phyloP scores from a whole-genome alignment of 2,888 invertebrate genomes.

The Pachydiplax longipennis region DNA sequence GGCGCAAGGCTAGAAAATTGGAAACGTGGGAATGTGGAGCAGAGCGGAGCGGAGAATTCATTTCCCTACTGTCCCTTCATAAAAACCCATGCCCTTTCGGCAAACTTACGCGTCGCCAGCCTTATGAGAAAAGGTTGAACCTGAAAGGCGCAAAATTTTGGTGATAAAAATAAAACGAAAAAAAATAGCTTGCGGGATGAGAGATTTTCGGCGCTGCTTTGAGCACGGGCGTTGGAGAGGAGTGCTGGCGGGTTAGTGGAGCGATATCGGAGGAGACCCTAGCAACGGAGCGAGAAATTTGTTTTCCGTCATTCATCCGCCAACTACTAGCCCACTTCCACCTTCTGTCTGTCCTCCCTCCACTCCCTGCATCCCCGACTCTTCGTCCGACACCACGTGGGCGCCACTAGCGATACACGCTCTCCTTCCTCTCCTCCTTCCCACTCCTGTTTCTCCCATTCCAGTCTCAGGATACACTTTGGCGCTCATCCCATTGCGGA shows the following conservation, averaged over 20 bases:
- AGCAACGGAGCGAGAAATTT: background rate
- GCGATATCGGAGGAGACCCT: background rate
- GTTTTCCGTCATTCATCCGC: background rate
- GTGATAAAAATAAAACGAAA: background rate
- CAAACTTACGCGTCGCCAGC: too few species aligned
- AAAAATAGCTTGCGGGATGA: background rate
- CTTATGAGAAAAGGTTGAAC: too few species aligned
- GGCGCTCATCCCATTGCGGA: too few species aligned
- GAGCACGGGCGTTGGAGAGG: background rate
- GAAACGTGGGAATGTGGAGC: too few species aligned
- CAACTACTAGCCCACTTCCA: background rate
- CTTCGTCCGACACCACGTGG: constrained; percentile 7
- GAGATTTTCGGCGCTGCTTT: background rate
- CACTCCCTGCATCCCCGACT: background rate
- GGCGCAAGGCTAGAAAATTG: too few species aligned
- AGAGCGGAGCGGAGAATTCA: too few species aligned
- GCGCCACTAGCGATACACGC: background rate
- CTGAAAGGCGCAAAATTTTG: background rate
- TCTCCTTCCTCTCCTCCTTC: background rate
- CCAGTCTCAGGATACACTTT: too few species aligned
- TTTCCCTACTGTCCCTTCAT: too few species aligned
- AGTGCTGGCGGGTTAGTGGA: background rate
- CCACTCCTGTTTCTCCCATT: background rate
- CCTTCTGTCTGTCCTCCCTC: background rate
- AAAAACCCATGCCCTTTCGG: too few species aligned